Evolutionary conservation across 2,113 vertebrate genomes (phyloP), one percentile per base, ranked within the genome.

Genomic region (Equus przewalskii): DNA sequence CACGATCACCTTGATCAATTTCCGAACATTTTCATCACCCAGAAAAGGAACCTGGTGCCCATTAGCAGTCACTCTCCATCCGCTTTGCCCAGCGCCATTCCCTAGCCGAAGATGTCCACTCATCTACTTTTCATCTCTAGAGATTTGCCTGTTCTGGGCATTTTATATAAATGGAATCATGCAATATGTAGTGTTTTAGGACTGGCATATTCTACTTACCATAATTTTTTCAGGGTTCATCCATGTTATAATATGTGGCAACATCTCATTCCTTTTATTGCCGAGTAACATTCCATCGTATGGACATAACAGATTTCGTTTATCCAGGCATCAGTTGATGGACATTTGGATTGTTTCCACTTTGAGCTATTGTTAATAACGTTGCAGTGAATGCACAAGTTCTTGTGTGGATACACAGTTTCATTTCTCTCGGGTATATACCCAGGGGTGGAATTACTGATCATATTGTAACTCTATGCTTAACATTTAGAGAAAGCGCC

Each of bases 1-100:
- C 2, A 41, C n/a, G 3, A 9, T 19, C 41, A 26, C 51, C 33
- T 51, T 24, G 15, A 19, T 58, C 49, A 28, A 56, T 24, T 49
- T 62, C 19, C 78, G 72, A 36, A 58, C 30, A 44, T 24, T 62
- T 69, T 26, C 33, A 70, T 69, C 80, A 62, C 51, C 33, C 18
- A 22, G 0, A 30, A 36, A 46, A 67, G 46, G 56, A 64, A 19
- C 4, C 18, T 15, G 8, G 0, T 1, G 18, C 1, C 22, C 36
- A 13, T 24, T 14, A 41, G 41, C 33, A 51, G 33, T 14, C 22
- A 7, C 16, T n/a, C 12, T 9, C 9, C 16, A 65, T 1, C 26
- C 15, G 58, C 54, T 28, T 3, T 11, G 4, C 33, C 67, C 26
- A 5, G 2, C 18, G 3, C 54, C 6, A 4, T 14, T 33, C 7